Conservation (phyloP, 2,113 vertebrate genomes). For the Chionis minor region DNA sequence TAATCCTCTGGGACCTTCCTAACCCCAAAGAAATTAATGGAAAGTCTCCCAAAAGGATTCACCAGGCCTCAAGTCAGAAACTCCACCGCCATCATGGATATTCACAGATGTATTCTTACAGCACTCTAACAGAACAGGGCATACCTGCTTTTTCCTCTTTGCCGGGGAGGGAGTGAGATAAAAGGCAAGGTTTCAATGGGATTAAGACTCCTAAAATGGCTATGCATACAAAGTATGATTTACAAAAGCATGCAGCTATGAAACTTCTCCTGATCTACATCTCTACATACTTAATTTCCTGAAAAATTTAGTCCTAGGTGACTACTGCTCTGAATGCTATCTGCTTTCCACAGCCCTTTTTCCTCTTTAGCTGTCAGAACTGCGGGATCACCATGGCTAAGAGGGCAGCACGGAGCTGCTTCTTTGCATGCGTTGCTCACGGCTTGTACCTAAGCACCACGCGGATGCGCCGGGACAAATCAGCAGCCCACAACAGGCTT, state of each 20-base stretch:
- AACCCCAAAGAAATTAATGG: neutral
- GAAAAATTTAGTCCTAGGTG: neutral
- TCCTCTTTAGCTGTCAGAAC: neutral
- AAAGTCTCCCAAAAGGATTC: neutral
- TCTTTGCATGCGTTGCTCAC: neutral
- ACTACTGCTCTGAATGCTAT: neutral
- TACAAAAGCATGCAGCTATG: neutral
- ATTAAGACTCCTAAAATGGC: neutral
- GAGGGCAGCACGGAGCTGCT: neutral
- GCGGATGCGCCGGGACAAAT: fast-evolving
- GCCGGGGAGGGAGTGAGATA: neutral
- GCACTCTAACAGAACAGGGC: neutral
- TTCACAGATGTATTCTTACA: neutral
- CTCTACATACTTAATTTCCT: neutral
- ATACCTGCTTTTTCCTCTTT: neutral
- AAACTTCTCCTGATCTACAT: neutral
- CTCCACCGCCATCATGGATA: neutral
- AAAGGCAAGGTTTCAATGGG: neutral
- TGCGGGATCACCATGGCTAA: neutral
- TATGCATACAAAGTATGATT: neutral
- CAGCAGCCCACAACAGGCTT: neutral
- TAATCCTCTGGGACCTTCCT: neutral
- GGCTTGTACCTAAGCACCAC: neutral
- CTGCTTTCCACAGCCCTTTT: neutral
- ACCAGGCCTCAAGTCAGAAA: neutral